Percentiles rank a stretch among this genome's conserved stretches.
These are phyloP conservation scores for Acrobasis repandana DNA, from an alignment of 2,888 invertebrate species.

Conservation along the genomic window DNA sequence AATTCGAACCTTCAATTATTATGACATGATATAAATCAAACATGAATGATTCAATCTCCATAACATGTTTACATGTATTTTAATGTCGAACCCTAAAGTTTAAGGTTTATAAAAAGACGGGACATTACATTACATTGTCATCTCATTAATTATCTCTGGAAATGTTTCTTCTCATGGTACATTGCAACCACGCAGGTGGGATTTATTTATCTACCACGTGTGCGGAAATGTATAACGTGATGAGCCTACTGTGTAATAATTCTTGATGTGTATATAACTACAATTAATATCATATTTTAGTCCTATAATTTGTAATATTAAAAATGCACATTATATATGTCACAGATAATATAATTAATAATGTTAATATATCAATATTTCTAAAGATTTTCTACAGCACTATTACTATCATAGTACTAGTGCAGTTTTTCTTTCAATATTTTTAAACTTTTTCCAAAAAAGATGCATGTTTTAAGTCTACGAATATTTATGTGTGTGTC, in stretches of 20 bases:
- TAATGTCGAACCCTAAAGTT: background rate
- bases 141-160: conserved; percentile 7
- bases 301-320: background rate
- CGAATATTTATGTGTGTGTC: no score
- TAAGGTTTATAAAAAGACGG: background rate
- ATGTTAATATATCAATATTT: background rate
- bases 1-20: background rate
- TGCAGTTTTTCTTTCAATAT: no score
- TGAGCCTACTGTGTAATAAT: background rate
- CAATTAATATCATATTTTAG: background rate
- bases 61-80: no score
- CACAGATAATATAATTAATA: background rate
- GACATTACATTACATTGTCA: background rate
- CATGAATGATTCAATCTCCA: background rate
- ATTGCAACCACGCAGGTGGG: conserved; percentile 3
- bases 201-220: background rate
- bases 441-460: no score
- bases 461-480: no score
- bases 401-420: no score
- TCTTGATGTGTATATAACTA: background rate
- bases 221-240: conserved; percentile 1
- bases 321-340: background rate
- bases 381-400: no score
- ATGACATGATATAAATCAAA: conserved; percentile 1
- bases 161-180: background rate